Percentiles rank a stretch among this genome's conserved stretches.
Conservation (phyloP, 2,797 vertebrate species). For the Halcyon leucocephala region DNA sequence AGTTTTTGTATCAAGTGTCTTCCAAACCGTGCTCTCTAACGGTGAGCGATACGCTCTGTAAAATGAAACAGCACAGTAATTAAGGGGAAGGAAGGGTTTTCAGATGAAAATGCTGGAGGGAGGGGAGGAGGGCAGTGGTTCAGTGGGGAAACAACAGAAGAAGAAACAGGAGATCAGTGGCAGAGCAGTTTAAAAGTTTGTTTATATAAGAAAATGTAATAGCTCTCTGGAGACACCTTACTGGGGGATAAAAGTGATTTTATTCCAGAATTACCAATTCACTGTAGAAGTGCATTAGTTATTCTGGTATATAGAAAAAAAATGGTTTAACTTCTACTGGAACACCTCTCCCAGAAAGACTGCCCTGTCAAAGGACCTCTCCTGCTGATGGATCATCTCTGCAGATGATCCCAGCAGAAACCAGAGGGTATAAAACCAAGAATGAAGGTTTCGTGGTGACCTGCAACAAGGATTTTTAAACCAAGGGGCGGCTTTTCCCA, state of each 20-base stretch:
- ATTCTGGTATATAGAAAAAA: neutral
- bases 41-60: neutral
- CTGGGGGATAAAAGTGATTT: conserved; percentile 38
- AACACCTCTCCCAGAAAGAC: neutral
- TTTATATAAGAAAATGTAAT: conserved; percentile 44
- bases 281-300: neutral
- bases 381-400: neutral
- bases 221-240: conserved; percentile 57
- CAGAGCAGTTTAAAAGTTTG: conserved; percentile 35
- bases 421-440: neutral
- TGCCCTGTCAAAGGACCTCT: neutral
- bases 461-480: neutral
- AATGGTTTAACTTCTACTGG: neutral
- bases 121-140: neutral
- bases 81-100: neutral
- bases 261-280: conserved; percentile 11
- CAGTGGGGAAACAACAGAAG: conserved; percentile 21
- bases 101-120: neutral
- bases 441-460: neutral
- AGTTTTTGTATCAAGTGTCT: neutral
- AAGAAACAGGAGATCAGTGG: conserved; percentile 40
- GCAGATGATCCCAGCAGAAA: neutral
- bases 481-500: neutral
- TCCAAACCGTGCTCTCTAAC: neutral
- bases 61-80: neutral